Percentiles rank a stretch among this genome's conserved stretches.
Evolutionary conservation across 2,888 invertebrate species (phyloP).

Genomic region (Epirrhoe tristata): DNA sequence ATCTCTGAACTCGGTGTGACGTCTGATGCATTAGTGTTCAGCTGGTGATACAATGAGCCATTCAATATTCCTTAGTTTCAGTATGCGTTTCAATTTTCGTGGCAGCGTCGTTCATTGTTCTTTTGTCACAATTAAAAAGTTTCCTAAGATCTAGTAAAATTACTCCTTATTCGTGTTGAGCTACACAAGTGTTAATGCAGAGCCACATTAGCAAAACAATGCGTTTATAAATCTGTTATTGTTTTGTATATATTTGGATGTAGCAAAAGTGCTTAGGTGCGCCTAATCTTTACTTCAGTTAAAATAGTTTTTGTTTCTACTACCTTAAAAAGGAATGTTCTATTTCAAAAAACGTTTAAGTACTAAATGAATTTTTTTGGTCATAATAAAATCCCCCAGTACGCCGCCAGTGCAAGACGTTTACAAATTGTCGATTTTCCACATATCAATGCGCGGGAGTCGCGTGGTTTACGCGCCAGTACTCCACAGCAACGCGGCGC

Average conservation of each 20-base stretch:
- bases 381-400: conserved; percentile 45
- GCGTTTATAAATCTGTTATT: background rate
- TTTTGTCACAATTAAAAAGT: background rate
- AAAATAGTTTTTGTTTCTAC: background rate
- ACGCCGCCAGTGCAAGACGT: conserved; percentile 49
- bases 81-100: background rate
- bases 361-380: background rate
- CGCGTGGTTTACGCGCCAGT: conserved; percentile 69
- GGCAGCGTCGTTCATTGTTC: background rate
- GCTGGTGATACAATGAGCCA: conserved; percentile 50
- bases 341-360: too few species aligned
- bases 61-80: conserved; percentile 12
- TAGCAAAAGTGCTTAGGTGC: background rate
- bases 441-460: conserved; percentile 68
- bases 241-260: background rate
- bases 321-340: background rate
- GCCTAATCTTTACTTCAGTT: background rate
- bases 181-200: too few species aligned
- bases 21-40: conserved; percentile 61
- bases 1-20: conserved; percentile 58
- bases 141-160: background rate
- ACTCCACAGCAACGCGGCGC: conserved; percentile 72
- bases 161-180: background rate
- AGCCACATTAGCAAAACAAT: conserved; percentile 4
- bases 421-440: conserved; percentile 71